These are phyloP conservation scores for Pterois miles DNA, from an alignment of 2,797 vertebrate species.

Conservation along the genomic window DNA sequence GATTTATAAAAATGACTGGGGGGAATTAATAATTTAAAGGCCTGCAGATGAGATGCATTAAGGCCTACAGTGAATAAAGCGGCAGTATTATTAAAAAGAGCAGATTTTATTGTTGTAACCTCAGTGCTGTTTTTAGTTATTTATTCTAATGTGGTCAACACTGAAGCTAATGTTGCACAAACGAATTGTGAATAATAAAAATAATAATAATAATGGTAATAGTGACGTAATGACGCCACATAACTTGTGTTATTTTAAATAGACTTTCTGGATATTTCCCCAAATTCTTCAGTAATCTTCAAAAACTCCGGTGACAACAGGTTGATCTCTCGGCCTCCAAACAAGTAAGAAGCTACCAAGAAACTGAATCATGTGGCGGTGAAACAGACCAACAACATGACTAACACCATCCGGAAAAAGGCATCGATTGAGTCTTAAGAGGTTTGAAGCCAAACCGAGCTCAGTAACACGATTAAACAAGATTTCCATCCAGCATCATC, in stretches of 20 bases:
- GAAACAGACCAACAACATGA: not conserved
- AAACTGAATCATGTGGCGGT: not conserved
- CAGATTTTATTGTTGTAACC: not conserved
- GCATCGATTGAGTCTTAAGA: slow-evolving; percentile 6
- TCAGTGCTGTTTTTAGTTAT: not conserved
- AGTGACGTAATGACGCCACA: not conserved
- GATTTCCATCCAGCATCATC: slow-evolving; percentile 30
- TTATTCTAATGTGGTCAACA: not conserved
- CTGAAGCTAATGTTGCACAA: not conserved
- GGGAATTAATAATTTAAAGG: slow-evolving; percentile 5
- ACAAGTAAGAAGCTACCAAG: not conserved
- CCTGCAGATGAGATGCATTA: slow-evolving; percentile 1
- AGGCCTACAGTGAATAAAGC: slow-evolving; percentile 30
- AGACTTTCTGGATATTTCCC: not conserved
- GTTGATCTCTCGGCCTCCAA: slow-evolving; percentile 26
- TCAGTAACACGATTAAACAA: not conserved
- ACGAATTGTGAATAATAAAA: not conserved
- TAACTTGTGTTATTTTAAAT: not conserved
- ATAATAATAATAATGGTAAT: not conserved
- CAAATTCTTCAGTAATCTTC: not conserved
- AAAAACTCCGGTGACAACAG: slow-evolving; percentile 33
- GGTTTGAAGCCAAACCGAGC: not conserved
- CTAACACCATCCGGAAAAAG: not conserved
- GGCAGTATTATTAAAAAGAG: not conserved
- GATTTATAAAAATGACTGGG: not conserved